Percentiles rank a stretch among this genome's conserved stretches.
phyloP scores from a whole-genome alignment of 2,113 vertebrate species.

The Serilophus lunatus region DNA sequence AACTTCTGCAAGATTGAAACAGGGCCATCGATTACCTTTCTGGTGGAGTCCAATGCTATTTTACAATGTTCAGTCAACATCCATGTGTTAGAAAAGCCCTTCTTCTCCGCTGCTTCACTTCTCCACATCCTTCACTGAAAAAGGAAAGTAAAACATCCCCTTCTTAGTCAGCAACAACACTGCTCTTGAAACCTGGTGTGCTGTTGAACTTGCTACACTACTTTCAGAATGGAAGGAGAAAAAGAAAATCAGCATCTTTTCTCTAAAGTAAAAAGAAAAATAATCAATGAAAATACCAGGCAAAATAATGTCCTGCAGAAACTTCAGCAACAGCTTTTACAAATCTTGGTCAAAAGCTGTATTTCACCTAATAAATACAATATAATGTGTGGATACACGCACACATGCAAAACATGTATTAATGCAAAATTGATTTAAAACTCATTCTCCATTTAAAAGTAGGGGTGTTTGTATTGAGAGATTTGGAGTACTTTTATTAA shows the following conservation, averaged over 20 bases:
- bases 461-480: accelerated
- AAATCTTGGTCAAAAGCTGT: background rate
- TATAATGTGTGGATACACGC: background rate
- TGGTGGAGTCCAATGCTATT: background rate
- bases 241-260: background rate
- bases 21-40: constrained; percentile 48
- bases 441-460: background rate
- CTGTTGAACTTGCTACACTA: background rate
- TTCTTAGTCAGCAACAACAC: background rate
- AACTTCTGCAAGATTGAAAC: background rate
- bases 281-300: background rate
- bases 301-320: background rate
- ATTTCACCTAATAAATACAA: background rate
- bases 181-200: background rate
- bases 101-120: too few relatives aligned
- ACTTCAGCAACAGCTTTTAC: background rate
- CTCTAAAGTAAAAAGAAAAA: background rate
- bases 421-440: background rate
- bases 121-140: too few relatives aligned
- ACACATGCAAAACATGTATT: accelerated
- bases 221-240: background rate
- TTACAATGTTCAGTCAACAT: background rate
- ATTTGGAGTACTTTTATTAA: background rate
- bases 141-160: background rate
- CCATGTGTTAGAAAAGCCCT: too few relatives aligned